Evolutionary conservation across 2,888 invertebrate species (phyloP).

Genomic region (Calephelis perditalis): DNA sequence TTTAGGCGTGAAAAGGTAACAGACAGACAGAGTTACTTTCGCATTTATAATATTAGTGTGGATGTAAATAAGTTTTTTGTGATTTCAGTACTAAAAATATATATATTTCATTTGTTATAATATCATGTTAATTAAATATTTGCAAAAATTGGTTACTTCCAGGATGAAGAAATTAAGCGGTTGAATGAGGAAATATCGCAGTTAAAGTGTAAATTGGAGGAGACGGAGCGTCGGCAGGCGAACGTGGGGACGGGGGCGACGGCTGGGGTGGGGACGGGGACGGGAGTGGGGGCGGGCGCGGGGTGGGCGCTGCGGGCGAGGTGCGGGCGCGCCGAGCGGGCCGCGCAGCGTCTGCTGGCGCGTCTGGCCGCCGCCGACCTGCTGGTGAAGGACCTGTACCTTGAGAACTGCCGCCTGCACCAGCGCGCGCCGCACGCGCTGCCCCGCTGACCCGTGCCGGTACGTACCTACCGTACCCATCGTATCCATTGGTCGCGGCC

Average conservation of each 20-base stretch:
- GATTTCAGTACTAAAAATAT: too few relatives aligned
- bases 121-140: too few relatives aligned
- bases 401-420: constrained; percentile 89
- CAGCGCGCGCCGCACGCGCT: constrained; percentile 78
- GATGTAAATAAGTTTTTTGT: too few relatives aligned
- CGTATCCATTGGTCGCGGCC: background rate
- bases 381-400: constrained; percentile 88
- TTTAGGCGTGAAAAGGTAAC: too few relatives aligned
- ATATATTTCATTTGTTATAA: too few relatives aligned
- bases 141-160: background rate
- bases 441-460: background rate
- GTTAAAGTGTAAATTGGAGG: constrained; percentile 21
- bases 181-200: constrained; percentile 2
- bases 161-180: constrained; percentile 21
- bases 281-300: constrained; percentile 74
- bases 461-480: constrained; percentile 40
- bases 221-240: constrained; percentile 40
- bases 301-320: constrained; percentile 43
- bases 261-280: constrained; percentile 79
- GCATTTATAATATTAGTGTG: too few relatives aligned
- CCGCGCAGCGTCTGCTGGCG: constrained; percentile 75
- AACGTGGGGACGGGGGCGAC: too few relatives aligned
- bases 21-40: too few relatives aligned
- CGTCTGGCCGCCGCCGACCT: constrained; percentile 61
- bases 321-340: constrained; percentile 84